Percentiles rank a stretch among this genome's conserved stretches.
Evolutionary conservation across 2,888 invertebrate genomes (phyloP).

Genomic region (Sinhomidia bicolor): DNA sequence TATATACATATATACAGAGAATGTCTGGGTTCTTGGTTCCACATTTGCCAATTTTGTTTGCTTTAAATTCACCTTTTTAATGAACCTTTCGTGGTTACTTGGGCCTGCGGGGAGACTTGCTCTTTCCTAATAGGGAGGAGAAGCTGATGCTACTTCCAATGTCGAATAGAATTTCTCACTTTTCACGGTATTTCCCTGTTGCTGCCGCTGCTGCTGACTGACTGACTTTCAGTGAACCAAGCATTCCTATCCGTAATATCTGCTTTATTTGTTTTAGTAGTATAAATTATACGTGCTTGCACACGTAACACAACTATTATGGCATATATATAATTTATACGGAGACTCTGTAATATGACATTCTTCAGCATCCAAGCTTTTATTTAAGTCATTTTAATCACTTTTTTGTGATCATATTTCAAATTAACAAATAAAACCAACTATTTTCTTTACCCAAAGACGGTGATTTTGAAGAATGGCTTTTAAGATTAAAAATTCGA

Average conservation of each 20-base stretch:
- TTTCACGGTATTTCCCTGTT: conserved; percentile 21
- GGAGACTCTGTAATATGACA: no score
- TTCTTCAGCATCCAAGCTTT: not conserved
- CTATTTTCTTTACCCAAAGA: no score
- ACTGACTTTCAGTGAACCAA: not conserved
- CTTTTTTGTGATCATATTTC: not conserved
- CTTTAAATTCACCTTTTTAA: conserved; percentile 73
- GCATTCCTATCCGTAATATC: not conserved
- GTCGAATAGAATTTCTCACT: conserved; percentile 59
- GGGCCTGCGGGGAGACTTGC: conserved; percentile 73
- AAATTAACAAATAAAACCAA: not conserved
- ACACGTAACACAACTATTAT: not conserved
- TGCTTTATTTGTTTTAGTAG: not conserved
- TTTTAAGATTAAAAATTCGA: no score
- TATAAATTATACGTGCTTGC: not conserved
- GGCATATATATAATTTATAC: no score
- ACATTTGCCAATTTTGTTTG: conserved; percentile 72
- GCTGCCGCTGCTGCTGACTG: not conserved
- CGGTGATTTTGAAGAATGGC: no score
- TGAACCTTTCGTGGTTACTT: conserved; percentile 69
- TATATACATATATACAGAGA: no score
- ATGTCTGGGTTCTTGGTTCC: conserved; percentile 21
- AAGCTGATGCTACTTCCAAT: conserved; percentile 1
- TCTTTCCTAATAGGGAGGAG: conserved; percentile 65
- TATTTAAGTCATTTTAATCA: not conserved